A percentile compares a stretch with the other conserved stretches of the same genome.
Evolutionary conservation across 2,797 vertebrate species (phyloP).

Genomic region (Mustela erminea): DNA sequence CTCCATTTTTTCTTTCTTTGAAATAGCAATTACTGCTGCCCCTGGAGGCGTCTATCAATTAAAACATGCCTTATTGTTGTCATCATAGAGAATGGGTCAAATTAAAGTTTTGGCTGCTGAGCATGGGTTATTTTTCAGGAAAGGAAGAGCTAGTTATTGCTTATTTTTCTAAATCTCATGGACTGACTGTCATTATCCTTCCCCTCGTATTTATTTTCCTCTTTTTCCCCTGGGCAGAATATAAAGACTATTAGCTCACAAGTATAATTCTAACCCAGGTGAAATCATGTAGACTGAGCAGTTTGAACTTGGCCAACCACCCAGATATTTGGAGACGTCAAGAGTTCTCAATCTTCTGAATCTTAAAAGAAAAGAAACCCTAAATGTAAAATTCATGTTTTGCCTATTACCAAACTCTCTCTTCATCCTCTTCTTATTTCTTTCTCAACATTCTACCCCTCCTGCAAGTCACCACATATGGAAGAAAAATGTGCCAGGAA

Average conservation of each 20-base stretch:
- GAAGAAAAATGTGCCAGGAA: background rate
- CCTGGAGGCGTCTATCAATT: background rate
- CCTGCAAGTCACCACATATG: background rate
- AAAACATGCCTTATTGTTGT: background rate
- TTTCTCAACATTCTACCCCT: background rate
- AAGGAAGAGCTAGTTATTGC: slow-evolving; percentile 44
- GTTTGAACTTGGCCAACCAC: background rate
- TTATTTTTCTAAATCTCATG: slow-evolving; percentile 30
- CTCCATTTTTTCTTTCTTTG: background rate
- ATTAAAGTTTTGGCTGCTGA: slow-evolving; percentile 38
- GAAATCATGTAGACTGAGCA: background rate
- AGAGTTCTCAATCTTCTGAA: background rate
- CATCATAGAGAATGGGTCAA: background rate
- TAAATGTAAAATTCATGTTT: slow-evolving; percentile 10
- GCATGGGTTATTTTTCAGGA: slow-evolving; percentile 9
- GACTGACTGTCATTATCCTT: background rate
- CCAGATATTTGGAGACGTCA: background rate
- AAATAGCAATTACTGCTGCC: background rate
- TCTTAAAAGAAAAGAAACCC: slow-evolving; percentile 3
- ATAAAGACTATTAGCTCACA: background rate
- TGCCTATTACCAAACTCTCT: background rate
- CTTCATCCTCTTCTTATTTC: background rate
- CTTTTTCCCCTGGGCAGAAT: background rate
- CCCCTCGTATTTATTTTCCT: background rate
- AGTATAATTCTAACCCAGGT: background rate